Base-by-base conservation (phyloP, 2,797 vertebrate genomes). In the Petrocephalus schoutedeni region DNA sequence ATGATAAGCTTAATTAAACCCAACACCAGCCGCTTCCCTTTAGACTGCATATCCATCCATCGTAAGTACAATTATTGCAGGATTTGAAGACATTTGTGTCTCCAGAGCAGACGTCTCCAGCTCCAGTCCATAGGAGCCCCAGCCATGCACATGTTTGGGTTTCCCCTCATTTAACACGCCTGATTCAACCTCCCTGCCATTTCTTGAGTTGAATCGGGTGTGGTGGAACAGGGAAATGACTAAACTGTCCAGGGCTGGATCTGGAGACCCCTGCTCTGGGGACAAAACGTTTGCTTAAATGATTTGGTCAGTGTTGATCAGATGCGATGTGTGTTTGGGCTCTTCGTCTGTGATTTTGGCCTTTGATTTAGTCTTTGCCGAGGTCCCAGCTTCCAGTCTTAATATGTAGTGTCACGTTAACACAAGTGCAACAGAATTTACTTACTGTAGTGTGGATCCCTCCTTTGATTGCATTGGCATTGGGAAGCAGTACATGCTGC, bases 1-100 rank as follows among this genome's bases (percentile, higher is more conserved):
- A 80, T 80, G 16, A 80, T 80, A 80, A n/a, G 7, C 74, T 49
- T 80, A 10, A 80, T 80, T 49, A 80, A 80, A 80, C 45, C 74
- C 74, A 14, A 32, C 67, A 74, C 64, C 67, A 80, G 74, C n/a
- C n/a, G 49, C 21, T 49, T 49, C 41, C 3, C 74, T 49, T 45
- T 4, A 21, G 74, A 41, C 74, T 80, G 19, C 8, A 49, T 77
- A 14, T 77, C 16, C 71, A 6, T 45, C 36, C 41, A 0, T 77
- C 28, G 6, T 49, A 41, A 77, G 71, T 8, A 77, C 71, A 41
- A 9, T n/a, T 77, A 23, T 53, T 83, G 49, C 80, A 54, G 49
- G 21, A 4, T 82, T 82, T 82, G n/a, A n/a, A 53, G 82, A 23
- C 21, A 54, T 23, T n/a, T 53, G 80, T 56, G 4, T 84, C 45